Base-by-base conservation (phyloP, 1,140 invertebrate genomes). In the Cryptotermes secundus region DNA sequence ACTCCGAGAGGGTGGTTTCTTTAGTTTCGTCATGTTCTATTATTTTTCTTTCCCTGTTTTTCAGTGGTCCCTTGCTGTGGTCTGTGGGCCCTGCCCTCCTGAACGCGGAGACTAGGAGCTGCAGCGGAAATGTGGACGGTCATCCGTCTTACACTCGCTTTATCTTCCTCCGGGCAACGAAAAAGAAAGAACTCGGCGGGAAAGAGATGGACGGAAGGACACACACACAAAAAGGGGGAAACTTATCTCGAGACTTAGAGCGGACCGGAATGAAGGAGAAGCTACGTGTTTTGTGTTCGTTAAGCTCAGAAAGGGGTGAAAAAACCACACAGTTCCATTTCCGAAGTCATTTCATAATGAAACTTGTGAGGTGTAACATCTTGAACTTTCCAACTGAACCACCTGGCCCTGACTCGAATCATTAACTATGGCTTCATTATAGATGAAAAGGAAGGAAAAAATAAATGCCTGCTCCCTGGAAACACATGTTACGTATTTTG, bases 211-310 rank as follows among this genome's bases (percentile, higher is more conserved):
- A n/a, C 2, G 26, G 16, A 72, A n/a, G 59, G n/a, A 31, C 1
- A 72, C 26, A n/a, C 7, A 31, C n/a, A 31, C 6, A 72, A 31
- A 31, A 31, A 14, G 26, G n/a, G 0, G 6, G 26, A 72, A 72
- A 72, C 59, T 72, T 72, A 72, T 72, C 59, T 72, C 59, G 59
- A 72, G 26, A 31, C 59, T n/a, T 10, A 26, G 59, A 9, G 26
- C 9, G 26, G 4, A 72, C 26, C n/a, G 59, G 59, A 72, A 72
- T 16, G 59, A 31, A 72, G 26, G 59, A n/a, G 59, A 72, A 72
- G 59, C 26, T 72, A 72, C 59, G 59, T 72, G 59, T 72, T 72
- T 72, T 72, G 59, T 72, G 59, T 72, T 72, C 59, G 59, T 72
- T 72, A 72, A n/a, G n/a, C n/a, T 31, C 9, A 72, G 59, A 72